Evolutionary conservation across 2,797 vertebrate genomes (phyloP), one percentile per base, ranked within the genome.

Genomic region (Brachymystax lenok): DNA sequence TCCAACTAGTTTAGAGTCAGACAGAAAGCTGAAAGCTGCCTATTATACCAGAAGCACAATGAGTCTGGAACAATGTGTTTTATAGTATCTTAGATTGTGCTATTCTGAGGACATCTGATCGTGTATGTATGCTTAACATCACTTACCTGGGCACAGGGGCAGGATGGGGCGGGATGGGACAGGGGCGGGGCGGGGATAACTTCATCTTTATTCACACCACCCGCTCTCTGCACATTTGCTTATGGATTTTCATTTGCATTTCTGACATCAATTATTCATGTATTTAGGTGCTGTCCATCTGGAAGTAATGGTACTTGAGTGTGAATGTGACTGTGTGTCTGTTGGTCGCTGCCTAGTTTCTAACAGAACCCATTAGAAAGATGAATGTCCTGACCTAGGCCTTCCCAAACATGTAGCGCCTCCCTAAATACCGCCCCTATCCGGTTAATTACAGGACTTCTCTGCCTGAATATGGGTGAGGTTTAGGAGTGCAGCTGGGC

Each of bases 401-500:
- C 24, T 56, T 3, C 73, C 85, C 81, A 63, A 88, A 87, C 89
- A 91, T 89, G 89, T 90, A 87, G 89, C 82, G 77, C 79, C 82
- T 28, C 86, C 85, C 85, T 80, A 84, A 80, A 52, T 12, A 24
- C n/a, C 21, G 21, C n/a, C 21, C 59, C 59, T 63, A 63, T 63
- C 33, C 84, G 90, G 84, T 88, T 93, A 90, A 92, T 92, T 93
- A 93, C 91, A 91, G 85, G 79, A 72, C 82, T 82, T 86, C 86
- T 85, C 85, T 84, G 87, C 71, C 84, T 84, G 86, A 87, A 88
- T 85, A 88, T 87, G 86, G 84, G 71, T 77, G 63, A 82, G 83
- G 78, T 79, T 86, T 82, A 87, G 83, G 69, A 68, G 24, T 13
- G 14, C 19, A 19, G 70, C 51, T 4, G 16, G 21, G 52, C 52